Percentiles rank a stretch among this genome's conserved stretches.
These are phyloP conservation scores for Ia io DNA, from an alignment of 2,113 vertebrate species.

Conservation along the genomic window DNA sequence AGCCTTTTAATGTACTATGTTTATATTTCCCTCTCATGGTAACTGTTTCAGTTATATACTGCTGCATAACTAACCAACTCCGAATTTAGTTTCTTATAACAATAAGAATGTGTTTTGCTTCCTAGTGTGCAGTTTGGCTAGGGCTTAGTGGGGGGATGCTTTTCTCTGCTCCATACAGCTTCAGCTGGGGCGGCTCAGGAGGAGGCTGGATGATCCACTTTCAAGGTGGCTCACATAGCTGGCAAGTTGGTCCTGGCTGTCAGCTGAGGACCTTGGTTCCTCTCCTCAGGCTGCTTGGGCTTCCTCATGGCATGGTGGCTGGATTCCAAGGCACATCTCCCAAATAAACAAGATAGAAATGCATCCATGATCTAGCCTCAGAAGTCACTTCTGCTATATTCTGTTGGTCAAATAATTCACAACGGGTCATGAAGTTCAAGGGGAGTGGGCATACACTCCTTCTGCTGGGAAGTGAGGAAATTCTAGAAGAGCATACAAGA, in stretches of 20 bases:
- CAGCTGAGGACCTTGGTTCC: neutral
- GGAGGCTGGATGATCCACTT: neutral
- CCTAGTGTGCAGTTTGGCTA: neutral
- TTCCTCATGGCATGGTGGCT: neutral
- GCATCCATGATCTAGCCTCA: neutral
- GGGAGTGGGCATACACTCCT: neutral
- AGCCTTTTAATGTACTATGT: neutral
- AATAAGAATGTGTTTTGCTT: neutral
- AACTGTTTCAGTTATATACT: neutral
- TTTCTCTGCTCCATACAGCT: neutral
- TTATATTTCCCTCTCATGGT: neutral
- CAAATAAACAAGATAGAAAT: neutral
- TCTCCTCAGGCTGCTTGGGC: neutral
- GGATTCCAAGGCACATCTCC: neutral
- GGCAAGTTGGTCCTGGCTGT: neutral
- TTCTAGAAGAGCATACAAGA: neutral
- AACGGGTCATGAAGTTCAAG: neutral
- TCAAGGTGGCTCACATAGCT: neutral
- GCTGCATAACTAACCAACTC: neutral
- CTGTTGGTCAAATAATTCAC: neutral
- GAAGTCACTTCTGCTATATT: neutral
- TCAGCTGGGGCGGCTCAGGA: neutral
- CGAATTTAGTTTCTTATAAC: neutral
- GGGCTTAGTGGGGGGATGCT: neutral
- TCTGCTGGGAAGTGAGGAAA: neutral